These are phyloP conservation scores for Zoanthus sociatus DNA, from an alignment of 92 coral and sea anemone species.

Conservation along the genomic window DNA sequence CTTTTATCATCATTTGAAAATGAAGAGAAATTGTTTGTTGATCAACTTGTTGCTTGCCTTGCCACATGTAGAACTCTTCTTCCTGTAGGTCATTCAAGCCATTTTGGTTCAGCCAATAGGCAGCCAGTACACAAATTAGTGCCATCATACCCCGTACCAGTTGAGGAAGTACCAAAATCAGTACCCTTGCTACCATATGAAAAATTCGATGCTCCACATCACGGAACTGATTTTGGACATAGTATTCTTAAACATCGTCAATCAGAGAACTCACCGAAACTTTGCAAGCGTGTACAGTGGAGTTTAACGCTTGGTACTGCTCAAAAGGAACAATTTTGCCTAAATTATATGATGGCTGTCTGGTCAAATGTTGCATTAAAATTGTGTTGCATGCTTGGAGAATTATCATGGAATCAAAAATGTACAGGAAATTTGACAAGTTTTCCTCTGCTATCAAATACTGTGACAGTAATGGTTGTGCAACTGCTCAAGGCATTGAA, in stretches of 20 bases:
- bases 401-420: conserved; percentile 39
- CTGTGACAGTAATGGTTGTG: conserved; percentile 46
- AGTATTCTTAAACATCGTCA: conserved; percentile 78
- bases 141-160: conserved; percentile 24
- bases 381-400: conserved; percentile 65
- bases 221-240: conserved; percentile 67
- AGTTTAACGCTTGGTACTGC: conserved; percentile 67
- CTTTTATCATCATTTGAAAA: conserved; percentile 69
- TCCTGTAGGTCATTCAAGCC: conserved; percentile 34
- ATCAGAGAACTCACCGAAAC: conserved; percentile 68
- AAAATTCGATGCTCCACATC: background rate
- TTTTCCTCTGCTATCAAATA: conserved; percentile 71
- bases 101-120: conserved; percentile 1
- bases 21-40: conserved; percentile 71
- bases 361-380: conserved; percentile 78
- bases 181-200: background rate
- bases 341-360: conserved; percentile 71
- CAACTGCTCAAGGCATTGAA: conserved; percentile 68
- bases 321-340: conserved; percentile 69
- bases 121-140: conserved; percentile 7
- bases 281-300: conserved; percentile 88
- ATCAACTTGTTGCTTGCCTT: conserved; percentile 69
- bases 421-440: conserved; percentile 42
- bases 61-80: conserved; percentile 76
- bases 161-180: conserved; percentile 39